Base-by-base conservation (phyloP, 37 sponge, comb jelly and placozoan genomes). In the Diacarnus erythraeanus region DNA sequence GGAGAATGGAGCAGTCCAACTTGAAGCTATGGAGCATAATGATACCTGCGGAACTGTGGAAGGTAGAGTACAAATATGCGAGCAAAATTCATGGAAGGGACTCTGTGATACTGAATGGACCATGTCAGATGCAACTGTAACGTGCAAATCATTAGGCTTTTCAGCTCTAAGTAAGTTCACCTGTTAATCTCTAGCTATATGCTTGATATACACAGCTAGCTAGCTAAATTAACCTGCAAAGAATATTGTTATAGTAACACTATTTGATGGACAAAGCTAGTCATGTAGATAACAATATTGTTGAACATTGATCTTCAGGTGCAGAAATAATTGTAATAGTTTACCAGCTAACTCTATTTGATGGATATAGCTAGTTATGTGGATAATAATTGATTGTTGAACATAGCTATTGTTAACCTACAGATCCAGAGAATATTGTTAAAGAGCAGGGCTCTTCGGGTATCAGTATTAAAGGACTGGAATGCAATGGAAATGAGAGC, bases 71-170 rank as follows among this genome's bases (percentile, higher is more conserved):
- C 42, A 76, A 33, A 21, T 76, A 17, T 76, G 77, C 38, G 64
- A 63, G n/a, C 36, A 67, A 29, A 30, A 27, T 21, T 3, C 1
- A 12, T 81, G 82, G 82, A 40, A 61, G 3, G 15, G 6, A 4
- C 20, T 81, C 27, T 81, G 82, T 72, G 82, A 81, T 43, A 23
- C 33, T 43, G 59, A 81, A 33, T 81, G 72, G 73, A 81, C 82
- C 21, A 39, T 3, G 41, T 27, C 57, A 27, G 84, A 76, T 69
- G 58, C 69, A 38, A 69, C 56, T 15, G 84, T 76, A 17, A 60
- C 31, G 20, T 84, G 84, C 61, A 67, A 42, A 38, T 56, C 76
- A 39, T 71, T 84, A 2, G 60, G 60, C 43, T 84, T 58, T 57
- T 31, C 70, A 39, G 25, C 21, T 26, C 5, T 1, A 1, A 38